Evolutionary conservation across 1,140 invertebrate species (phyloP), one percentile per base, ranked within the genome.

Genomic region (Ptiloglossa arizonensis): DNA sequence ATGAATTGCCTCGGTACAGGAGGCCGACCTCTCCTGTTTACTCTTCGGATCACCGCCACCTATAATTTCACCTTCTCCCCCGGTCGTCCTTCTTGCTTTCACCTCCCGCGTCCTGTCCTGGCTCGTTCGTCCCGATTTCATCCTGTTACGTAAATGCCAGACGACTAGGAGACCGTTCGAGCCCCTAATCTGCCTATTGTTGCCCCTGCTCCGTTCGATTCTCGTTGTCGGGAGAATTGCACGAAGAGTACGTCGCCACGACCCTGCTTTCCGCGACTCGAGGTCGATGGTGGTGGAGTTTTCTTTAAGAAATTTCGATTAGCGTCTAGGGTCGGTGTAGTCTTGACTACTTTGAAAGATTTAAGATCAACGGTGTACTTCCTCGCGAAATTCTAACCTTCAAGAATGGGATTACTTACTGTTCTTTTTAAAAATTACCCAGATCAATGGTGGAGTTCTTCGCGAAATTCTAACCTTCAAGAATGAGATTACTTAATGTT

Each of bases 21-120:
- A 73, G 63, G 54, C 62, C 19, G 17, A n/a, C 50, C 56, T 81
- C 77, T 82, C 83, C 84, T 85, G 85, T 89, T 88, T 89, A 78
- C 70, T 38, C 67, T 54, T 63, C 80, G 60, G 66, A 82, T 82
- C 81, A 64, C 64, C 66, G 81, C 60, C 81, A 82, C 81, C 81
- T 82, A 60, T 67, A 82, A 82, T 79, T 79, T 79, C 69, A 48
- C 46, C 69, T 52, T 19, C 24, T 24, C 27, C 50, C 13, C 50
- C 13, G 6, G 27, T n/a, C 46, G 1, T 29, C 50, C 50, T 62
- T 35, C 63, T 46, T 32, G 17, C 29, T 67, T 77, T 60, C 59
- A 77, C 50, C 50, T 29, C 50, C 52, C 52, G 41, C 46, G 63
- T 73, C 44, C 77, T 79, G 63, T 73, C 44, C 77, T 79, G 64